These are phyloP conservation scores for Globodera rostochiensis DNA, from an alignment of 1,140 invertebrate species.

Conservation along the genomic window DNA sequence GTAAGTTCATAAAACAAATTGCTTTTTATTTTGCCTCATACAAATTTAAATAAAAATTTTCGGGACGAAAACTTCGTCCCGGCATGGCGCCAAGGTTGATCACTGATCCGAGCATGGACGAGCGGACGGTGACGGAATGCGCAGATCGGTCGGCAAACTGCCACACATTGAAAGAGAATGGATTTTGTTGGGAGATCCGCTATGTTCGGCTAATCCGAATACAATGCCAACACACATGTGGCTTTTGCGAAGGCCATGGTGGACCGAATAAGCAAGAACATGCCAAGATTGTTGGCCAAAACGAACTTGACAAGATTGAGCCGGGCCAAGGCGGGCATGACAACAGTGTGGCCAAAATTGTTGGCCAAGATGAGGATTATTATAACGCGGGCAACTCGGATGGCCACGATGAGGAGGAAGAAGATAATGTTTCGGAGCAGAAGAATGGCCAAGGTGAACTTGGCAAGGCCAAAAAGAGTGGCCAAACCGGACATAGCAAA, in stretches of 20 bases:
- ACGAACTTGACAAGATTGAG: not conserved
- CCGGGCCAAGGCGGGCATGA: not conserved
- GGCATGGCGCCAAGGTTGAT: conserved; percentile 24
- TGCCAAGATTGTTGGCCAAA: too few relatives aligned
- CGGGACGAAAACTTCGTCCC: conserved; percentile 14
- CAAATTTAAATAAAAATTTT: conserved; percentile 20
- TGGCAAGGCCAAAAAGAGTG: not conserved
- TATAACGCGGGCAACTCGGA: not conserved
- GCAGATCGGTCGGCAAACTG: conserved; percentile 29
- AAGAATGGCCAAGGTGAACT: not conserved
- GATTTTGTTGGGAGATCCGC: conserved; percentile 28
- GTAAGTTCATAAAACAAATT: not conserved
- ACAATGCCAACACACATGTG: conserved; percentile 32
- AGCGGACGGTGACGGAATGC: conserved; percentile 5
- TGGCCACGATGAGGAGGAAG: not conserved
- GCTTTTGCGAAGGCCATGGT: conserved; percentile 20
- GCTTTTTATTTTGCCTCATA: not conserved
- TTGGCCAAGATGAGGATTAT: not conserved
- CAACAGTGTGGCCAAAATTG: not conserved
- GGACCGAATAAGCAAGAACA: too few relatives aligned
- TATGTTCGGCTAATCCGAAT: conserved; percentile 30
- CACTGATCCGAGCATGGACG: conserved; percentile 8
- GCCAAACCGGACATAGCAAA: not conserved
- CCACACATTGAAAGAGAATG: conserved; percentile 8
- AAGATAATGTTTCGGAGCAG: not conserved